These are phyloP conservation scores for Antennarius striatus DNA, from an alignment of 2,113 vertebrate species.

Conservation along the genomic window DNA sequence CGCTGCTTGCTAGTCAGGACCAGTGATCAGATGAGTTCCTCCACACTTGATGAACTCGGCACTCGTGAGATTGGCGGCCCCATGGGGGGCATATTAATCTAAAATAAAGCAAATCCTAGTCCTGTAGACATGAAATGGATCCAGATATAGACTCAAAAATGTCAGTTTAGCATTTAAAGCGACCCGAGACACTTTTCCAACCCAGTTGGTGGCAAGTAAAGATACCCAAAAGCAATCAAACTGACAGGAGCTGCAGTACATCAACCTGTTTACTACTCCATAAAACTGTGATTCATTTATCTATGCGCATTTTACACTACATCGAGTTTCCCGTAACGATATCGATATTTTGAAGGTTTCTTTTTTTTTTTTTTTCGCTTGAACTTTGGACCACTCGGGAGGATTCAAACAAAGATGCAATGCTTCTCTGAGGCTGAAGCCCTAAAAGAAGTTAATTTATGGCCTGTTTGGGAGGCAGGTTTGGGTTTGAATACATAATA, in stretches of 20 bases:
- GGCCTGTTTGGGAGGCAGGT: slow-evolving; percentile 78
- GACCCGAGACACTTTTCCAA: slow-evolving; percentile 59
- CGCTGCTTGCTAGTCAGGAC: slow-evolving; percentile 15
- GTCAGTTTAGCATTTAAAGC: slow-evolving; percentile 71
- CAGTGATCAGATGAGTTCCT: background rate
- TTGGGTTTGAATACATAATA: slow-evolving; percentile 79
- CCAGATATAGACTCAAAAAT: slow-evolving; percentile 67
- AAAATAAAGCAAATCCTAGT: background rate
- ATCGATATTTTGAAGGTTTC: slow-evolving; percentile 50
- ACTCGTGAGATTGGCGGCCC: background rate
- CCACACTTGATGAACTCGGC: slow-evolving; percentile 18
- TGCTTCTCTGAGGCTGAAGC: slow-evolving; percentile 66
- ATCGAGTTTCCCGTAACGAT: slow-evolving; percentile 21
- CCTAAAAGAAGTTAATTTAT: slow-evolving; percentile 82
- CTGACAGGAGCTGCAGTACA: slow-evolving; percentile 64
- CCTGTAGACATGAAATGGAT: background rate
- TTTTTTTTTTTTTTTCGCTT: slow-evolving; percentile 11
- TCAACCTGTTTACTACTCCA: slow-evolving; percentile 68
- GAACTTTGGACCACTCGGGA: slow-evolving; percentile 52
- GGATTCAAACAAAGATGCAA: slow-evolving; percentile 69
- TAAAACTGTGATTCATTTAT: slow-evolving; percentile 70
- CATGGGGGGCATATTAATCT: slow-evolving; percentile 2
- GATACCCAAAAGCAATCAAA: slow-evolving; percentile 72
- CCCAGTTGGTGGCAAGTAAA: slow-evolving; percentile 65
- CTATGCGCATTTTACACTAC: slow-evolving; percentile 60